phyloP scores from a whole-genome alignment of 2,797 vertebrate genomes.

The Lepidocolaptes lacrymiger region DNA sequence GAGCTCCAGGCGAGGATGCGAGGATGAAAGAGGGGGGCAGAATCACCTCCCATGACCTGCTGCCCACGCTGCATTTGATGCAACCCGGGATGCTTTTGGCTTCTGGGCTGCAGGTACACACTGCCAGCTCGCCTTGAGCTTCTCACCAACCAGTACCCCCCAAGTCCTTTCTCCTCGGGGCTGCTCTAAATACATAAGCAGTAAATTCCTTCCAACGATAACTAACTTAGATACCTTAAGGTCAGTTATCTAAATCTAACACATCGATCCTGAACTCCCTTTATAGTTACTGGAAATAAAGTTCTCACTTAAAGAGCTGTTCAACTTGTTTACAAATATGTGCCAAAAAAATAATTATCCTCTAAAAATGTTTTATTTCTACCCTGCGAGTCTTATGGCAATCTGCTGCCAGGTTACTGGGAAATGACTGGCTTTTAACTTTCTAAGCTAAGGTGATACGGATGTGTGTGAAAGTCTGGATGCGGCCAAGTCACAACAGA shows the following conservation, averaged over 20 bases:
- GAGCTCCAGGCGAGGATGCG: background rate
- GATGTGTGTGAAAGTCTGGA: background rate
- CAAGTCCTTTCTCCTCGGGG: background rate
- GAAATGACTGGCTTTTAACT: background rate
- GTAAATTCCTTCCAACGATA: background rate
- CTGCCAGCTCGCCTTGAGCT: accelerated
- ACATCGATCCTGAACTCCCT: background rate
- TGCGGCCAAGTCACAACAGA: background rate
- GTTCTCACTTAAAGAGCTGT: background rate
- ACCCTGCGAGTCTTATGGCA: background rate
- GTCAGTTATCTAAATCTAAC: background rate
- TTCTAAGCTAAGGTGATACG: background rate
- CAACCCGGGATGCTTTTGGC: background rate
- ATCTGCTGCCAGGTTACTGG: background rate
- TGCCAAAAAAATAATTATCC: background rate
- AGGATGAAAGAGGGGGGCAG: background rate
- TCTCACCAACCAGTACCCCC: background rate
- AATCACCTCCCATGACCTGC: background rate
- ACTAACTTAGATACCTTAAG: background rate
- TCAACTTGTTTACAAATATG: background rate
- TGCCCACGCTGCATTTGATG: background rate
- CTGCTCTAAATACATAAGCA: background rate
- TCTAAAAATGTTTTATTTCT: background rate
- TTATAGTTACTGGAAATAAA: background rate
- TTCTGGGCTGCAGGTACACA: background rate